Evolutionary conservation across 2,113 vertebrate species (phyloP).

Genomic region (Scortum barcoo): DNA sequence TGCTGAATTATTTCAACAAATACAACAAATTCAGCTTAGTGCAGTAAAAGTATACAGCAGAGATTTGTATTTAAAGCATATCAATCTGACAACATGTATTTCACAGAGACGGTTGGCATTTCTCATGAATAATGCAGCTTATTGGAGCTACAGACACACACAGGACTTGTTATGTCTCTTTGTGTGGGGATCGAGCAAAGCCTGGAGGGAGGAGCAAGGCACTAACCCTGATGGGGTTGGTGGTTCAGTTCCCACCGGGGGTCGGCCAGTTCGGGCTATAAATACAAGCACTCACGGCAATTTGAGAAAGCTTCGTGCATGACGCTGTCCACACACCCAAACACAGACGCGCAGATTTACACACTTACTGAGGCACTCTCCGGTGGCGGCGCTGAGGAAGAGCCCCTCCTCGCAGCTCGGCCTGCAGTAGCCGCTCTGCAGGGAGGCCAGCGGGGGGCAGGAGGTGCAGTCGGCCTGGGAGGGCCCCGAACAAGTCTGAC

Average conservation of each 20-base stretch:
- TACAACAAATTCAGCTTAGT: too few species aligned
- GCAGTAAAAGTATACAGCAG: background rate
- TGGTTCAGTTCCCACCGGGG: constrained; percentile 27
- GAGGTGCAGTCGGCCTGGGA: constrained; percentile 78
- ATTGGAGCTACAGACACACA: background rate
- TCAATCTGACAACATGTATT: constrained; percentile 13
- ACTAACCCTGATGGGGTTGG: background rate
- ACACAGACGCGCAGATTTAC: background rate
- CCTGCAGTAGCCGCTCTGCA: constrained; percentile 71
- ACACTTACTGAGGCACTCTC: constrained; percentile 71
- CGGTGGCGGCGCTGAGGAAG: constrained; percentile 54
- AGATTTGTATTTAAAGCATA: constrained; percentile 3
- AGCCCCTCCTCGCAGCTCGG: constrained; percentile 67
- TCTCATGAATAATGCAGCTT: constrained; percentile 41
- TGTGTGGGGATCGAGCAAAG: background rate
- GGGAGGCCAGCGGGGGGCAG: constrained; percentile 56
- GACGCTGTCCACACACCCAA: background rate
- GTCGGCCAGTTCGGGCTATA: constrained; percentile 9
- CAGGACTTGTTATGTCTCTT: background rate
- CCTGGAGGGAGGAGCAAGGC: constrained; percentile 12
- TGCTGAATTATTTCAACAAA: background rate
- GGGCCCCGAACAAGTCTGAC: constrained; percentile 67
- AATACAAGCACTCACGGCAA: constrained; percentile 27
- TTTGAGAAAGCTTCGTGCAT: background rate
- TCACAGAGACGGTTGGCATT: background rate